A percentile compares a stretch with the other conserved stretches of the same genome.
Conservation (phyloP, 1,140 invertebrate genomes). For the Tenebrio molitor region DNA sequence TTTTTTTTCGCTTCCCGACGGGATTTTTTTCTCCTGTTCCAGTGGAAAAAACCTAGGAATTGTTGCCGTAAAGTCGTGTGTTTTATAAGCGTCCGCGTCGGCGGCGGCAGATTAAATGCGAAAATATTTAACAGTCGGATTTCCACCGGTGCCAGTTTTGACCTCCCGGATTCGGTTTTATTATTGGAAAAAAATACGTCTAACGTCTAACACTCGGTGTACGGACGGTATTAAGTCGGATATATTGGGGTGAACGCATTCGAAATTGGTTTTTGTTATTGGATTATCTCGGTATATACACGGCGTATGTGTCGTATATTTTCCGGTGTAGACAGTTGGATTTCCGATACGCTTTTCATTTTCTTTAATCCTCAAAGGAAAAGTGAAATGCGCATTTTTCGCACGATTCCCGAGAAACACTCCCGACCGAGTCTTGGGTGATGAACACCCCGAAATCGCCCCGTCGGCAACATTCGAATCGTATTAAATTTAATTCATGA, state of each 20-base stretch:
- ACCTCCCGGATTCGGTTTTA: not conserved
- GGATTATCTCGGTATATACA: too few relatives aligned
- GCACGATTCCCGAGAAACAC: too few relatives aligned
- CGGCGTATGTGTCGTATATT: too few relatives aligned
- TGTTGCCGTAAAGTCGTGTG: slow-evolving; percentile 5
- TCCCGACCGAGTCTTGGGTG: not conserved
- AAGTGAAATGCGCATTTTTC: not conserved
- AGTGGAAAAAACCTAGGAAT: slow-evolving; percentile 2
- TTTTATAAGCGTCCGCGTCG: slow-evolving; percentile 6
- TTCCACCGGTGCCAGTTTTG: slow-evolving; percentile 9
- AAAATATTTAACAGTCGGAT: slow-evolving; percentile 28
- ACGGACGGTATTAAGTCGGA: too few relatives aligned
- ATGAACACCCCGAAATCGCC: not conserved
- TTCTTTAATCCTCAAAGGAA: not conserved
- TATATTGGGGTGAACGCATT: too few relatives aligned
- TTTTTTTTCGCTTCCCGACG: not conserved
- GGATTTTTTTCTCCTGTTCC: not conserved
- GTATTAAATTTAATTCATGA: slow-evolving; percentile 33
- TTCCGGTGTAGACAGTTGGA: not conserved
- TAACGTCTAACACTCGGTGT: too few relatives aligned
- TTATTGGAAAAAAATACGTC: not conserved
- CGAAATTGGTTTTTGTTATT: too few relatives aligned
- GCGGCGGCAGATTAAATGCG: slow-evolving; percentile 31
- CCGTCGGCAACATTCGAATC: not conserved
- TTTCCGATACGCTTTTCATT: not conserved